Evolutionary conservation across 2,113 vertebrate genomes (phyloP).

Genomic region (Canis aureus): DNA sequence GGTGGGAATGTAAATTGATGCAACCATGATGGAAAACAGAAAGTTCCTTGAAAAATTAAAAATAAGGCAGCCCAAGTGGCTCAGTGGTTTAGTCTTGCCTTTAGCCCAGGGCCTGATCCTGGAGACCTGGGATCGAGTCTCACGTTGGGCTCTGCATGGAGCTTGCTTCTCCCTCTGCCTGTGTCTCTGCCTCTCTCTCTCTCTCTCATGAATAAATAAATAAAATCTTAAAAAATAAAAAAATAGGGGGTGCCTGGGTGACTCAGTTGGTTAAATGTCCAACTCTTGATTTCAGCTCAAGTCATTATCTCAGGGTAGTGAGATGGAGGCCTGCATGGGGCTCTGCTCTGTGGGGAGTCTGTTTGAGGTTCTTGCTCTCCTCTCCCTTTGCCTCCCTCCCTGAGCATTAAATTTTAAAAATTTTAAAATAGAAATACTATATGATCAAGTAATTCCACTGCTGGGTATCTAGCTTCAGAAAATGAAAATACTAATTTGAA

Average conservation of each 20-base stretch:
- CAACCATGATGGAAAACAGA: not conserved
- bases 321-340: not conserved
- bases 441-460: not conserved
- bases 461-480: not conserved
- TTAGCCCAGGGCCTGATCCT: too few species aligned
- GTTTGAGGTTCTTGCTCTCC: not conserved
- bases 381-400: not conserved
- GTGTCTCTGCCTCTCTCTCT: too few species aligned
- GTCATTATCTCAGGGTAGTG: not conserved
- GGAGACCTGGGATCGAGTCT: too few species aligned
- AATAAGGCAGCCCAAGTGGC: not conserved
- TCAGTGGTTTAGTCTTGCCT: too few species aligned
- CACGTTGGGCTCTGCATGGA: too few species aligned
- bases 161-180: too few species aligned
- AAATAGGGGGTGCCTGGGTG: not conserved
- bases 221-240: not conserved
- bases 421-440: not conserved
- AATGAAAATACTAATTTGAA: not conserved
- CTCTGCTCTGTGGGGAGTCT: not conserved
- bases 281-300: not conserved
- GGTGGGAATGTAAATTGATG: not conserved
- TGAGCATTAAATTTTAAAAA: not conserved
- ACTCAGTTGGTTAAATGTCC: not conserved
- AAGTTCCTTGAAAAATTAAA: not conserved
- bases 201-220: not conserved